phyloP scores from a whole-genome alignment of 1,140 invertebrate genomes.

The Achatina immaculata region DNA sequence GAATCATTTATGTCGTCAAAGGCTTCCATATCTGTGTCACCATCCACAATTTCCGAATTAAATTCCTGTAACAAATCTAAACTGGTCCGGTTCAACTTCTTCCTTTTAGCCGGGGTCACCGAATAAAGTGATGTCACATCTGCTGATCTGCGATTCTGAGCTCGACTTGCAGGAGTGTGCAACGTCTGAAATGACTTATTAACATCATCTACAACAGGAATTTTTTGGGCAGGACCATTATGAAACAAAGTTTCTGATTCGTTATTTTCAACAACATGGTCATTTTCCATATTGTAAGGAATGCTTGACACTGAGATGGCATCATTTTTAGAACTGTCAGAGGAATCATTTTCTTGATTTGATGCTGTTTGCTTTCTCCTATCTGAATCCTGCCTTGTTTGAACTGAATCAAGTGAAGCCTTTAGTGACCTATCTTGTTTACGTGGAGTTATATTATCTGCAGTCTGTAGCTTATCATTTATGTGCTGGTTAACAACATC shows the following conservation, averaged over 20 bases:
- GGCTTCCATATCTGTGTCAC: not conserved
- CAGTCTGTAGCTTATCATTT: not conserved
- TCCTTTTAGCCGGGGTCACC: not conserved
- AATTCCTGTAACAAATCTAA: conserved; percentile 12
- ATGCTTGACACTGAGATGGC: not conserved
- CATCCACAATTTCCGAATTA: not conserved
- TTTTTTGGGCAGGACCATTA: not conserved
- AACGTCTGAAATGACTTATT: not conserved
- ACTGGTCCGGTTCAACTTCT: not conserved
- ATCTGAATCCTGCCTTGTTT: not conserved
- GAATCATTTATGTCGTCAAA: not conserved
- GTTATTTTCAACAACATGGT: not conserved
- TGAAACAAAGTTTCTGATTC: not conserved
- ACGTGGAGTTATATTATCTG: not conserved
- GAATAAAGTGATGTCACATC: too few species aligned
- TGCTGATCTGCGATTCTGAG: not conserved
- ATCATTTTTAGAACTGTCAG: not conserved
- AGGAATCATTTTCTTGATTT: not conserved
- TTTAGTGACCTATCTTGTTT: not conserved
- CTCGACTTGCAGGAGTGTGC: not conserved
- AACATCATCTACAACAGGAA: not conserved
- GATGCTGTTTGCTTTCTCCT: not conserved
- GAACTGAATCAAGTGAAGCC: not conserved
- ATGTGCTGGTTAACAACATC: not conserved
- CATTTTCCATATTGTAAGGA: not conserved